Evolutionary conservation across 2,113 vertebrate genomes (phyloP), one percentile per base, ranked within the genome.

Genomic region (Colaptes auratus): DNA sequence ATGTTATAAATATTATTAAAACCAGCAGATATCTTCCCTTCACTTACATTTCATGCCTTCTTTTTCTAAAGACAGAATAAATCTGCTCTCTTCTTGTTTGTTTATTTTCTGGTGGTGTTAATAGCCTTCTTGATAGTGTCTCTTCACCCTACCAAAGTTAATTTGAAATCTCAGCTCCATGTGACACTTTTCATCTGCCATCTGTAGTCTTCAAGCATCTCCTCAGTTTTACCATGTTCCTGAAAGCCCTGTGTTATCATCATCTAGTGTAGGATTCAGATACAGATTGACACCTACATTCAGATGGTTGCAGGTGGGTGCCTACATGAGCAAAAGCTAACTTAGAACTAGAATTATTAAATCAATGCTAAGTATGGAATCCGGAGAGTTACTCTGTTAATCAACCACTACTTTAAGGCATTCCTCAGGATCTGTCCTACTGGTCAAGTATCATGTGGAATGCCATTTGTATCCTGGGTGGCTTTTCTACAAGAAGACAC

Each of bases 21-120:
- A 48, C 0, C 1, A 44, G 7, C 1, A 21, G 9, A 3, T 70
- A 58, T 74, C 63, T 31, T 2, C 6, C 20, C 63, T 56, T 23
- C 28, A 27, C 20, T 60, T 82, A 23, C 11, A 23, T 35, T 50
- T 31, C 6, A 21, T 17, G 58, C 3, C 14, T 50, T 30, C 3
- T 2, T 70, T 80, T 61, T 44, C n/a, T 64, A 63, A 65, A 59
- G 6, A 59, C 3, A 64, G 10, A 82, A 46, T 28, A 17, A 17
- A 1, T 25, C 20, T 61, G 1, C 53, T 77, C 19, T 81, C 6
- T 28, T 33, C 12, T 52, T 71, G 8, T 35, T 79, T 21, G 8
- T 12, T 73, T 69, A 80, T 63, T 46, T 28, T 80, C 13, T 89
- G 17, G 5, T 56, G 7, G 3, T 70, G 39, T 50, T 78, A 60